Evolutionary conservation across 2,113 vertebrate genomes (phyloP).

Genomic region (Larimichthys crocea): DNA sequence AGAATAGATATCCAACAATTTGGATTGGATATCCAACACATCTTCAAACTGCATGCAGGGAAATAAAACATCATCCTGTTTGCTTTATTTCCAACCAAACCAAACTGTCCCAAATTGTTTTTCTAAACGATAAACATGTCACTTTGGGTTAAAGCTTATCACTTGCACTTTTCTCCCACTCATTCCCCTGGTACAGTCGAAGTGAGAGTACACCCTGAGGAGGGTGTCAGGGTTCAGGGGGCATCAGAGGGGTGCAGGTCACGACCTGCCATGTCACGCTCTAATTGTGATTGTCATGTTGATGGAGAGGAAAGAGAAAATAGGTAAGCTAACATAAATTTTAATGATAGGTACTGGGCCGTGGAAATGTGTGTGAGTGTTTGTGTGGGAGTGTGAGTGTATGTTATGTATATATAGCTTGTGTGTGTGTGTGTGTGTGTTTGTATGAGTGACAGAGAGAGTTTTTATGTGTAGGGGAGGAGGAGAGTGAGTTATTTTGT

Average conservation of each 20-base stretch:
- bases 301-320: constrained; percentile 75
- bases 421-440: constrained; percentile 18
- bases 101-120: neutral
- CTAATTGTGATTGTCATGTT: constrained; percentile 83
- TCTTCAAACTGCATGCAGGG: neutral
- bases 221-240: constrained; percentile 62
- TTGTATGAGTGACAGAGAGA: neutral
- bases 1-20: neutral
- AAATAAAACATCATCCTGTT: neutral
- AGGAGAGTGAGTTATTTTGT: constrained; percentile 67
- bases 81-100: neutral
- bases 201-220: constrained; percentile 33
- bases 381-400: neutral
- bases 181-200: neutral
- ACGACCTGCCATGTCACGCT: constrained; percentile 70
- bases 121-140: neutral
- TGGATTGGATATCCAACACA: neutral
- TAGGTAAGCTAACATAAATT: constrained; percentile 70
- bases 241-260: constrained; percentile 70
- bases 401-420: neutral
- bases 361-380: constrained; percentile 19
- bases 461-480: constrained; percentile 23
- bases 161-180: constrained; percentile 27
- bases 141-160: neutral
- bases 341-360: constrained; percentile 49